phyloP scores from a whole-genome alignment of 2,113 vertebrate genomes.

The Hemicordylus capensis region DNA sequence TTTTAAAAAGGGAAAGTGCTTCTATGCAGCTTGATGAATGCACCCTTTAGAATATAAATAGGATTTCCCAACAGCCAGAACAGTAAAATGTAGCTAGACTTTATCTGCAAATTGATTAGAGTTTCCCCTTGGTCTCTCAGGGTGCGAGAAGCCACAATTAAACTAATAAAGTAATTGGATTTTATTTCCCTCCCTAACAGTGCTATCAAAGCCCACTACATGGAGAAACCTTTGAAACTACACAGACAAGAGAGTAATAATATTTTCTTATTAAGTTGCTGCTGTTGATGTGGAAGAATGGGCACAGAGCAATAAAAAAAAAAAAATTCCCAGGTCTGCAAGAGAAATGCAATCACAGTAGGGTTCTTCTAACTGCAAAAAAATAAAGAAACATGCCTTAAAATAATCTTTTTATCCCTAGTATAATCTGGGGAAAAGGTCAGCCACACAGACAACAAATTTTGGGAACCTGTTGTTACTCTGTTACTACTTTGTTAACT shows the following conservation, averaged over 20 bases:
- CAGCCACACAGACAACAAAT: slow-evolving; percentile 37
- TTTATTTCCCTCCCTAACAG: background rate
- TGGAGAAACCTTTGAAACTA: slow-evolving; percentile 38
- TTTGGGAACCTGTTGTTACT: slow-evolving; percentile 39
- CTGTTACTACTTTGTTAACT: slow-evolving; percentile 44
- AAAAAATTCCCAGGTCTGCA: slow-evolving; percentile 1
- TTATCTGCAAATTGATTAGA: slow-evolving; percentile 53
- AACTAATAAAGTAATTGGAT: slow-evolving; percentile 47
- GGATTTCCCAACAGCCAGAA: slow-evolving; percentile 28
- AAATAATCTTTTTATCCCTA: slow-evolving; percentile 45
- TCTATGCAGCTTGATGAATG: slow-evolving; percentile 44
- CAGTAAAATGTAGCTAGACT: slow-evolving; percentile 25
- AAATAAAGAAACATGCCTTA: background rate
- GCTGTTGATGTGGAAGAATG: slow-evolving; percentile 42
- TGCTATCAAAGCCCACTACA: slow-evolving; percentile 22
- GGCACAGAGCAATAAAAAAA: slow-evolving; percentile 36
- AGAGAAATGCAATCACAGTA: slow-evolving; percentile 26
- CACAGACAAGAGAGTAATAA: slow-evolving; percentile 31
- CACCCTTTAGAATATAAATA: slow-evolving; percentile 39
- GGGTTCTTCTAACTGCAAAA: fast-evolving
- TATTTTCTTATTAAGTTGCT: slow-evolving; percentile 41
- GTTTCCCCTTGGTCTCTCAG: slow-evolving; percentile 27
- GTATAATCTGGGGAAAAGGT: slow-evolving; percentile 52
- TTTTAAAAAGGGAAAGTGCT: slow-evolving; percentile 16
- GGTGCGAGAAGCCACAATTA: slow-evolving; percentile 29